Conservation (phyloP, 2,797 vertebrate genomes). For the Myotis findleyi region DNA sequence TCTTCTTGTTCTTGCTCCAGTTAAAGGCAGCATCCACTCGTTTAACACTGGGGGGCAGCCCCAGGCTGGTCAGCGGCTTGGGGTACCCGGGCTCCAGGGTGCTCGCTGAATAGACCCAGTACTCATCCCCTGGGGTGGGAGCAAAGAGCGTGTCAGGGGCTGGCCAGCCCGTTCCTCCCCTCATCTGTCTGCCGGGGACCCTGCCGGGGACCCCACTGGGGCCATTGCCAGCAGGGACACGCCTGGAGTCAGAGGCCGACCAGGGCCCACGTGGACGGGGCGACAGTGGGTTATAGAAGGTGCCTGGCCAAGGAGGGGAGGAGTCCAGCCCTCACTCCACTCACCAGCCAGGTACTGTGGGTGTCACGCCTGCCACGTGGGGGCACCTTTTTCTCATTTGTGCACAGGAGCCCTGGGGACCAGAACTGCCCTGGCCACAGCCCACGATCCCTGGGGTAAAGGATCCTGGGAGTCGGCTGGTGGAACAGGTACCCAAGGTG, state of each 20-base stretch:
- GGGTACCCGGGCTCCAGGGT: constrained; percentile 95
- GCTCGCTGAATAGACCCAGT: constrained; percentile 96
- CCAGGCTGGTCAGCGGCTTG: constrained; percentile 93
- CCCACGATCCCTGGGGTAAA: neutral
- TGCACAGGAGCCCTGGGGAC: neutral
- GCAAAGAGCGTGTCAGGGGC: neutral
- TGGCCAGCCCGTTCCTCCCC: neutral
- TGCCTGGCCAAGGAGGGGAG: neutral
- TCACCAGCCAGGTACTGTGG: neutral
- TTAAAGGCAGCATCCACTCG: constrained; percentile 95
- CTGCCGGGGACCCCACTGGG: neutral
- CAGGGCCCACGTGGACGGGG: neutral
- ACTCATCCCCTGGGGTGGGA: constrained; percentile 91
- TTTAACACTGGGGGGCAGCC: constrained; percentile 92
- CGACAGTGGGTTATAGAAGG: neutral
- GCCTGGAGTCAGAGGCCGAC: too few relatives aligned
- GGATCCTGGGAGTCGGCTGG: neutral
- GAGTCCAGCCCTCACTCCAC: neutral
- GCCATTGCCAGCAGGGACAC: neutral
- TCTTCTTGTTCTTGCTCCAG: constrained; percentile 97
- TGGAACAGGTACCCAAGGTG: fast-evolving
- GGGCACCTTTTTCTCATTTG: neutral
- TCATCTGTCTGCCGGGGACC: neutral
- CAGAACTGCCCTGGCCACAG: neutral
- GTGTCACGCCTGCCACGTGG: fast-evolving